Evolutionary conservation across 2,888 invertebrate genomes (phyloP), one percentile per base, ranked within the genome.

Genomic region (Pomacea canaliculata): DNA sequence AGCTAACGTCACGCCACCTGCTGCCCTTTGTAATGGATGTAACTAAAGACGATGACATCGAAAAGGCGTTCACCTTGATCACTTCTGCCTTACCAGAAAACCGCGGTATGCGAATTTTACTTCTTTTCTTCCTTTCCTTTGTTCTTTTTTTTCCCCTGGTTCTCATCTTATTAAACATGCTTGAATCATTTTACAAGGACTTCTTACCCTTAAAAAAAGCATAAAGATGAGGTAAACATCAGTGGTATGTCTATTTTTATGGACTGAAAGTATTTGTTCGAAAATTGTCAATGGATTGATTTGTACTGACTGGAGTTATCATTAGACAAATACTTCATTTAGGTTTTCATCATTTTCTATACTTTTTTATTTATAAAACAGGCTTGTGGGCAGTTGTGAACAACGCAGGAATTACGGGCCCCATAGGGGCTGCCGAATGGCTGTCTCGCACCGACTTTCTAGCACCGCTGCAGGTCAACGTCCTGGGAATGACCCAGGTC

Each of bases 361-460:
- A 3, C 37, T 37, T 37, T 37, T 37, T 37, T 56, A 56, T 51
- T 51, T 46, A 12, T 19, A 68, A 68, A 46, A 3, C 78, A 88
- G 88, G 87, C 48, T 71, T 89, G 23, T 89, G 88, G 89, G 87
- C 84, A 19, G 59, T 89, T 4, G 85, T 89, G 8, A 89, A 89
- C 83, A 89, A 89, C 73, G 89, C 88, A 12, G 89, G 89, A 16
- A 79, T 87, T 1, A 74, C 82, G 66, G 85, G 86, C 1, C 71
- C 80, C 18, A 78, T 85, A 13, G 86, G 88, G 23, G 84, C 84
- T 1, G 84, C 86, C 56, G 91, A 91, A 78, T 90, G 89, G 85
- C 81, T 89, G 16, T 79, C 59, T 67, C 67, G 73, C 16, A 37
- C 56, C n/a, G 73, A 73, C 37, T 73, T 68, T 23, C 37, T 73